Evolutionary conservation across 2,888 invertebrate species (phyloP), one percentile per base, ranked within the genome.

Genomic region (Agrenia bidenticulata): DNA sequence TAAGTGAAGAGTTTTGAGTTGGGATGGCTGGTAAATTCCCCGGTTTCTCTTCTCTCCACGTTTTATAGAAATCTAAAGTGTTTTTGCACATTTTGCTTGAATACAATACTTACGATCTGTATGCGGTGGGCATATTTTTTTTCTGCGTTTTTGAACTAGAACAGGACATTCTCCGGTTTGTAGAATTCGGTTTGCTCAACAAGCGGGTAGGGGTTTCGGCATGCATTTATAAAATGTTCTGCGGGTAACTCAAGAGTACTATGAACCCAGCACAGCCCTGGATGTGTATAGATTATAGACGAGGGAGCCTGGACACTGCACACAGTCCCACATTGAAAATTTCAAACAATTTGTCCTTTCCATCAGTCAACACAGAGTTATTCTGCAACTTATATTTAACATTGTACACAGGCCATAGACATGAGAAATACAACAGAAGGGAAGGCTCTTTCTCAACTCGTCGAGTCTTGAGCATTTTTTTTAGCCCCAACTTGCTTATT

Each of bases 1-100:
- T 45, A 45, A 45, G 45, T 45, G 45, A 45, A 45, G n/a, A 45
- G 45, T 45, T 45, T 45, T 15, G 45, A 17, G 7, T 45, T 45
- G 4, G 17, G 51, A 51, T 13, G 7, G 51, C 23, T 24, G 4
- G 51, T 23, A 51, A 24, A 24, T 51, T 51, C 15, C 21, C 51
- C 23, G 51, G 13, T 51, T 51, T 15, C 45, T 5, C 5, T 5
- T 11, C 9, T 11, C 9, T 45, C 19, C 45, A 11, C 4, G 45
- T 15, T 15, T 45, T 45, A 17, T 45, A 45, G 45, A 45, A 45
- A 15, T 5, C 9, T 17, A 45, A 45, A 45, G 45, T 45, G 45
- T 32, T 32, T 32, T 32, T 32, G 45, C 5, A 45, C 45, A 19
- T 45, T 45, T 45, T 45, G 9, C 45, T 45, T 19, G 45, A 45